Evolutionary conservation across 1,140 invertebrate species (phyloP).

Genomic region (Oryctes rhinoceros): DNA sequence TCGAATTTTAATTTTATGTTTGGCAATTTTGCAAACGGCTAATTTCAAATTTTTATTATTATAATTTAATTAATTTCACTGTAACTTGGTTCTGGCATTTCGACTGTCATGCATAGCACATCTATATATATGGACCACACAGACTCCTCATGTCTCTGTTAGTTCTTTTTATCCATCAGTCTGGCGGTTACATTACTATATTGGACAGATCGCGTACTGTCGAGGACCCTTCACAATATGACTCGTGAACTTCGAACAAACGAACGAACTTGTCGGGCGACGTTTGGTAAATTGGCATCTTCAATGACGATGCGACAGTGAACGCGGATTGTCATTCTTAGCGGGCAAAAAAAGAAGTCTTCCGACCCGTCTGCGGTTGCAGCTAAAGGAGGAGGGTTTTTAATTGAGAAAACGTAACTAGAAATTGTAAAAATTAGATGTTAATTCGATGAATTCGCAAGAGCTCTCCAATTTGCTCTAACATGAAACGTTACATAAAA

Average conservation of each 20-base stretch:
- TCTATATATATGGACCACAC: neutral
- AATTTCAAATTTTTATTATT: too few relatives aligned
- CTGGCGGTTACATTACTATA: constrained; percentile 27
- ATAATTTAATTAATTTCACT: too few relatives aligned
- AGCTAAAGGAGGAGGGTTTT: neutral
- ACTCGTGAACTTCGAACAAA: constrained; percentile 25
- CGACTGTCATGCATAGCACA: neutral
- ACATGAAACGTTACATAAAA: neutral
- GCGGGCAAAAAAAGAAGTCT: neutral
- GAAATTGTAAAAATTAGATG: constrained; percentile 8
- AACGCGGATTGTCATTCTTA: constrained; percentile 20
- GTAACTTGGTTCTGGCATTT: neutral
- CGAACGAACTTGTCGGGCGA: constrained; percentile 16
- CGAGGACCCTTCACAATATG: constrained; percentile 23
- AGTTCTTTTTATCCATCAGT: constrained; percentile 14
- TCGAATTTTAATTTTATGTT: too few relatives aligned
- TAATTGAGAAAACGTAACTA: constrained; percentile 5
- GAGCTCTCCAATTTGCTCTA: neutral
- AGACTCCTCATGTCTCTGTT: neutral
- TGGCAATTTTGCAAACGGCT: too few relatives aligned
- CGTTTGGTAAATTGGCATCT: constrained; percentile 35
- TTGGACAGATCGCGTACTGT: constrained; percentile 25
- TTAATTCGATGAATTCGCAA: neutral
- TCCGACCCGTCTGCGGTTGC: neutral
- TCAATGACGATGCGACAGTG: neutral